These are phyloP conservation scores for Borostomias antarcticus DNA, from an alignment of 2,797 vertebrate species.

Conservation along the genomic window DNA sequence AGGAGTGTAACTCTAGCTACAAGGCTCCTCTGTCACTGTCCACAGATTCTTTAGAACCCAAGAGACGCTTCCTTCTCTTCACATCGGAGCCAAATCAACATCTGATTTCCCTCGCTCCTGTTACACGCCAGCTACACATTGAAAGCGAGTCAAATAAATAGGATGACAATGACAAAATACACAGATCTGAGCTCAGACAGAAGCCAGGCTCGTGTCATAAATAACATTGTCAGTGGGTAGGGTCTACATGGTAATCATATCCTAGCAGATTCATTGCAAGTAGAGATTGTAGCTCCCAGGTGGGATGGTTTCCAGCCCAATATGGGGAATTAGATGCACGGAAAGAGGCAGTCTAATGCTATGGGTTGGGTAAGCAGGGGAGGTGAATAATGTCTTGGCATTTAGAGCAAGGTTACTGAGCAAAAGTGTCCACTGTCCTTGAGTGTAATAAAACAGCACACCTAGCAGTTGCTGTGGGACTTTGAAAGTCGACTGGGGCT, in stretches of 20 bases:
- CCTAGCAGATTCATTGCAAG: conserved; percentile 61
- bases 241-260: conserved; percentile 60
- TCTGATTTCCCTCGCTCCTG: conserved; percentile 27
- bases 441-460: conserved; percentile 37
- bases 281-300: conserved; percentile 48
- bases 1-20: conserved; percentile 53
- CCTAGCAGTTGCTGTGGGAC: conserved; percentile 49
- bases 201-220: conserved; percentile 55
- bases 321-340: conserved; percentile 56
- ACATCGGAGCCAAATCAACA: neutral
- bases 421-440: conserved; percentile 51
- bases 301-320: conserved; percentile 44
- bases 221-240: conserved; percentile 55
- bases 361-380: conserved; percentile 52
- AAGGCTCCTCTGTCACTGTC: conserved; percentile 51
- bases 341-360: conserved; percentile 63
- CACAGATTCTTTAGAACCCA: conserved; percentile 39
- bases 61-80: conserved; percentile 20
- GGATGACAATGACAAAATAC: conserved; percentile 62
- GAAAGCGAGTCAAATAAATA: conserved; percentile 61
- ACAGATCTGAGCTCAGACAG: conserved; percentile 33
- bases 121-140: conserved; percentile 34
- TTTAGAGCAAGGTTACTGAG: conserved; percentile 64
- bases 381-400: conserved; percentile 66
- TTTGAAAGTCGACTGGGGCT: conserved; percentile 20